A percentile compares a stretch with the other conserved stretches of the same genome.
phyloP scores from a whole-genome alignment of 1,140 invertebrate genomes.

The Habropoda laboriosa region DNA sequence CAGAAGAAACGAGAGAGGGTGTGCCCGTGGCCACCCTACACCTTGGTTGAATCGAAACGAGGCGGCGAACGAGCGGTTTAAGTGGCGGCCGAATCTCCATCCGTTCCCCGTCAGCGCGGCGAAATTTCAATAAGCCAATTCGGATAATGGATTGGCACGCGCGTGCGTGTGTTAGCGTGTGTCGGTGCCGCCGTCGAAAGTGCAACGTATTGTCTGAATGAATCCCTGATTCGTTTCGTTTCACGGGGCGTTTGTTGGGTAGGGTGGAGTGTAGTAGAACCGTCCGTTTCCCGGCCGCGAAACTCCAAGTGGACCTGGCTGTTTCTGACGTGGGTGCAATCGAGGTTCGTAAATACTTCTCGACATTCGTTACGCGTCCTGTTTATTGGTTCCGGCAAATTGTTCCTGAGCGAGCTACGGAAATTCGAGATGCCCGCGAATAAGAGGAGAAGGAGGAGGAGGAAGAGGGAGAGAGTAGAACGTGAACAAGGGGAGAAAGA shows the following conservation, averaged over 20 bases:
- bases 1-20: not conserved
- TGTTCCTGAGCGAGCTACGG: slow-evolving; percentile 14
- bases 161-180: slow-evolving; percentile 64
- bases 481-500: not conserved
- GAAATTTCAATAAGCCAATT: slow-evolving; percentile 82
- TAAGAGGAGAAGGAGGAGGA: too few species aligned
- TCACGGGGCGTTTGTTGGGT: not conserved
- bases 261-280: not conserved
- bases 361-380: slow-evolving; percentile 39
- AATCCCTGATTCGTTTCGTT: slow-evolving; percentile 62
- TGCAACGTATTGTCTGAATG: slow-evolving; percentile 65
- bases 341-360: slow-evolving; percentile 56
- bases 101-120: slow-evolving; percentile 76
- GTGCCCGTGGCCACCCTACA: slow-evolving; percentile 16
- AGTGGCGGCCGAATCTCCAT: slow-evolving; percentile 78
- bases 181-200: slow-evolving; percentile 55
- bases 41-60: slow-evolving; percentile 32
- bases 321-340: slow-evolving; percentile 59
- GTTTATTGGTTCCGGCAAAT: slow-evolving; percentile 58
- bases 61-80: slow-evolving; percentile 35
- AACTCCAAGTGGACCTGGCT: slow-evolving; percentile 57
- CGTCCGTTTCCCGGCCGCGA: slow-evolving; percentile 24
- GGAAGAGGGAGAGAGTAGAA: not conserved
- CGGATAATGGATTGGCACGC: slow-evolving; percentile 80
- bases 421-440: slow-evolving; percentile 23